These are phyloP conservation scores for Spodoptera picta DNA, from an alignment of 2,888 invertebrate species.

Conservation along the genomic window DNA sequence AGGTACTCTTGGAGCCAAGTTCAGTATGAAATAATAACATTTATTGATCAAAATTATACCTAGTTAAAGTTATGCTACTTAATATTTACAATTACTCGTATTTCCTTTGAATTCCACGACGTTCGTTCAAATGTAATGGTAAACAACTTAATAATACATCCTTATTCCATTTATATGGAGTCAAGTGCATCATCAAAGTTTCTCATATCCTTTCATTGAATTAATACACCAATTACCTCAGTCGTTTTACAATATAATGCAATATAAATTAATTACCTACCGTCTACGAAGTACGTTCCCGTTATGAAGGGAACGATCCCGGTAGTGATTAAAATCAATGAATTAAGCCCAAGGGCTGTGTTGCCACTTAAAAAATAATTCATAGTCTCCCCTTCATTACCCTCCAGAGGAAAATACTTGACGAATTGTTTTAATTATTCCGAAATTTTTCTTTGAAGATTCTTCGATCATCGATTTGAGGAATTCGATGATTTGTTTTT, in stretches of 20 bases:
- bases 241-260: slow-evolving; percentile 12
- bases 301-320: slow-evolving; percentile 33
- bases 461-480: slow-evolving; percentile 44
- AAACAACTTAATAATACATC: not conserved
- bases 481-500: slow-evolving; percentile 20
- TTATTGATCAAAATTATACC: no score
- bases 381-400: slow-evolving; percentile 71
- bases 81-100: no score
- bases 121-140: no score
- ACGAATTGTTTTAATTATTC: slow-evolving; percentile 65
- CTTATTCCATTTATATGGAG: not conserved
- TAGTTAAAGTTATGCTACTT: no score
- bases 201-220: no score
- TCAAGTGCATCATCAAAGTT: no score
- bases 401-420: slow-evolving; percentile 68
- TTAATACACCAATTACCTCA: not conserved
- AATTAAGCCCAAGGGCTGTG: slow-evolving; percentile 60
- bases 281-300: slow-evolving; percentile 7
- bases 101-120: no score
- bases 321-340: slow-evolving; percentile 73
- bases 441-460: slow-evolving; percentile 51
- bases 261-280: slow-evolving; percentile 27
- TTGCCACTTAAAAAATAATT: slow-evolving; percentile 78
- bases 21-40: no score
- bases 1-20: no score